Evolutionary conservation across 2,113 vertebrate genomes (phyloP), one percentile per base, ranked within the genome.

Genomic region (Mionectes macconnelli): DNA sequence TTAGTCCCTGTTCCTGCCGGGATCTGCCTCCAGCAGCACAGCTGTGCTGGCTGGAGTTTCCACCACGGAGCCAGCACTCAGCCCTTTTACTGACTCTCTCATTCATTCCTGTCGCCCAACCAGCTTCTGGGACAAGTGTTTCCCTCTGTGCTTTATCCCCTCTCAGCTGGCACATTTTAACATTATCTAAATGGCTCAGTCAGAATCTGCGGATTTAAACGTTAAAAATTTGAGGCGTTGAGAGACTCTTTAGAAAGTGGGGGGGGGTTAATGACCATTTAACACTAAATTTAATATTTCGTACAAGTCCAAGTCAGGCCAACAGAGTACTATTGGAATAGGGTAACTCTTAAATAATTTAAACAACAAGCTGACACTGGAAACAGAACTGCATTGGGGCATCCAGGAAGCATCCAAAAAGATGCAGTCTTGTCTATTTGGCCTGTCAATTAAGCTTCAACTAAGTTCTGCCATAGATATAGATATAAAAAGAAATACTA

Each of bases 1-100:
- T 7, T 11, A 13, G 39, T 47, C 40, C 67, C 55, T 42, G 24
- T 20, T 39, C 24, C 50, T 59, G 82, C 57, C 5, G 66, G 39
- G 17, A 50, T 89, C 28, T 37, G 40, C 50, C 70, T 22, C 35
- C 31, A 37, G 53, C 73, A 68, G 73, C 69, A 39, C 87, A 91
- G 92, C 95, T 97, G 90, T 60, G 53, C 12, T 89, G 92, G 49
- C 81, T 64, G 57, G 37, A 84, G 74, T 53, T 68, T 6, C 55
- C 74, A 31, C 1, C 0, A 62, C 84, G 74, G 40, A 84, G 76
- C 59, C 70, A 92, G 15, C 6, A 5, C 59, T 90, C 76, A 67
- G 79, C 45, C 30, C 35, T 86, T 90, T 45, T 30, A 33, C 67
- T 66, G 62, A 15, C 31, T 73, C 37, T 73, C 37, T 27, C 39